Conservation (phyloP, 2,888 invertebrate species). For the Athetis lepigone region DNA sequence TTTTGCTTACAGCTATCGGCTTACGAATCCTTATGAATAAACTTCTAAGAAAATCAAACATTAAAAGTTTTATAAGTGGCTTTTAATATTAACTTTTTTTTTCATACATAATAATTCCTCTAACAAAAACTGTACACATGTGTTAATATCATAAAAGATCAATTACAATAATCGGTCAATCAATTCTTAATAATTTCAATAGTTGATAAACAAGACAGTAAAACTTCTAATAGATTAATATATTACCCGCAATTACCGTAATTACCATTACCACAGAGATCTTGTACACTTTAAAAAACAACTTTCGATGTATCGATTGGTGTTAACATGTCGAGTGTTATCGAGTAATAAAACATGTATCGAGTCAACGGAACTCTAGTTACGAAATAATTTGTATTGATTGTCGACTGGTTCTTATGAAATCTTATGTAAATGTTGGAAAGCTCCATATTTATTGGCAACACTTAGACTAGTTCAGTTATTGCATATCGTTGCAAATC, state of each 20-base stretch:
- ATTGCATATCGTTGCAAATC: constrained; percentile 62
- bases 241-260: constrained; percentile 48
- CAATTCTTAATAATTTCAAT: constrained; percentile 33
- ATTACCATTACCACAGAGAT: constrained; percentile 38
- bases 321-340: constrained; percentile 42
- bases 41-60: constrained; percentile 2
- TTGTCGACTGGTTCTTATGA: constrained; percentile 60
- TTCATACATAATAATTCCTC: background rate
- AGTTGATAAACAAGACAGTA: constrained; percentile 48
- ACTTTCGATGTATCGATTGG: constrained; percentile 50
- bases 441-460: constrained; percentile 63
- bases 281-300: constrained; percentile 46
- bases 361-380: constrained; percentile 38
- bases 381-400: constrained; percentile 48
- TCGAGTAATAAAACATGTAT: constrained; percentile 49
- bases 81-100: background rate
- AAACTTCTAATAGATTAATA: constrained; percentile 52
- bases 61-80: constrained; percentile 5
- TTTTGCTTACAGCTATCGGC: constrained; percentile 6
- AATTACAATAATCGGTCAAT: constrained; percentile 23
- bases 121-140: background rate
- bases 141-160: constrained; percentile 5
- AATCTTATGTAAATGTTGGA: constrained; percentile 68
- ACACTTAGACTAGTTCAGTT: constrained; percentile 64
- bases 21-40: constrained; percentile 9